Evolutionary conservation across 2,113 vertebrate species (phyloP).

Genomic region (Passer domesticus): DNA sequence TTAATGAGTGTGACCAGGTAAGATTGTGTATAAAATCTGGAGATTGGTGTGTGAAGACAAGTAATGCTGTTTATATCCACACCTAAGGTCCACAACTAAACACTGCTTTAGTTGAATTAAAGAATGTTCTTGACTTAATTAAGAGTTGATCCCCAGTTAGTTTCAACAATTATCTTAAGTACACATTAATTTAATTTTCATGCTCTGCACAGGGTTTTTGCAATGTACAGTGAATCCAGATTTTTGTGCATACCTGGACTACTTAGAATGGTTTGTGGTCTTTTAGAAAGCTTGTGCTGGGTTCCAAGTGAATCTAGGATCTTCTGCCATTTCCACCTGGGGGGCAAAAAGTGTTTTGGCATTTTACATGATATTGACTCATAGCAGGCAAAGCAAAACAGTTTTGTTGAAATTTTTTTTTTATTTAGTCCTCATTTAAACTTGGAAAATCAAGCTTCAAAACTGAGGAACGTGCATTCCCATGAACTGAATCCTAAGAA

Average conservation of each 20-base stretch:
- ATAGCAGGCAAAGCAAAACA: not conserved
- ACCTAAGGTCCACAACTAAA: not conserved
- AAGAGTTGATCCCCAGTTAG: not conserved
- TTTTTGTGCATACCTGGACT: not conserved
- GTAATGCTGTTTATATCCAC: not conserved
- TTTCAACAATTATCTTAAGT: not conserved
- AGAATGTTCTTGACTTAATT: not conserved
- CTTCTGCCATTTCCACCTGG: not conserved
- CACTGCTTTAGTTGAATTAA: not conserved
- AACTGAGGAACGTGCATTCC: not conserved
- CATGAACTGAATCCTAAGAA: not conserved
- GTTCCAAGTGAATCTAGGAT: not conserved
- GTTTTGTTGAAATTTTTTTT: not conserved
- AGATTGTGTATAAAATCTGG: not conserved
- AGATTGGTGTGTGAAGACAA: not conserved
- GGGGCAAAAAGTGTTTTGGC: not conserved
- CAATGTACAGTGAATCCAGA: not conserved
- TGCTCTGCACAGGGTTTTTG: not conserved
- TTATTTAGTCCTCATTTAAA: not conserved
- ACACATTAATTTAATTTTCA: not conserved
- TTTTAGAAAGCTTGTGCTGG: not conserved
- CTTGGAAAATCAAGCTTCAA: not conserved
- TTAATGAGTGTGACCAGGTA: not conserved
- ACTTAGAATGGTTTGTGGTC: not conserved
- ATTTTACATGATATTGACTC: not conserved